phyloP scores from a whole-genome alignment of 64 coral and sea anemone genomes.

The Montipora sp. region DNA sequence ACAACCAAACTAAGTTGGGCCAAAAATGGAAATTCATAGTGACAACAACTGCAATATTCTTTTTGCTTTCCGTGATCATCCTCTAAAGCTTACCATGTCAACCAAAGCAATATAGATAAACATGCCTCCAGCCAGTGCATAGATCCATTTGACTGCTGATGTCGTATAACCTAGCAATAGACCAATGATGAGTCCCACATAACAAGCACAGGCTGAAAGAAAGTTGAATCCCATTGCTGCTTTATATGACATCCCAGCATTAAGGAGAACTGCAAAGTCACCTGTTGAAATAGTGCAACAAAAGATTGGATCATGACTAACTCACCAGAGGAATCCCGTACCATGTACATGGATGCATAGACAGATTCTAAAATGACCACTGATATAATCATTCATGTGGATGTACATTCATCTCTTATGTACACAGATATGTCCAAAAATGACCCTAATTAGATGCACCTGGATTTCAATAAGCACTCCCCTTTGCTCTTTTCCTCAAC shows the following conservation, averaged over 20 bases:
- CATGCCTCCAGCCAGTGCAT: conserved; percentile 95
- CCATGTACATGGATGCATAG: no score
- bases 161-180: conserved; percentile 93
- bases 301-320: neutral
- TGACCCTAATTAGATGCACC: no score
- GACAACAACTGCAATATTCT: no score
- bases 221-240: conserved; percentile 93
- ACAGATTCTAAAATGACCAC: no score
- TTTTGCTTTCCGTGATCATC: neutral
- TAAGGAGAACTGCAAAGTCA: conserved; percentile 98
- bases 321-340: no score
- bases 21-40: neutral
- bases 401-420: no score
- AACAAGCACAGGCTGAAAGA: conserved; percentile 90
- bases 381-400: no score
- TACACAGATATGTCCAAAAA: no score
- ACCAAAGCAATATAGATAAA: conserved; percentile 97
- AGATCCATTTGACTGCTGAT: conserved; percentile 96
- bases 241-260: conserved; percentile 94
- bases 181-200: conserved; percentile 85
- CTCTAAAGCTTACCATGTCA: conserved; percentile 79
- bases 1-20: no score
- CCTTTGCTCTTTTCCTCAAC: no score
- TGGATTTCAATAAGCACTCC: no score
- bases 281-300: conserved; percentile 46